phyloP scores from a whole-genome alignment of 2,888 invertebrate species.

The Lathronympha strigana region DNA sequence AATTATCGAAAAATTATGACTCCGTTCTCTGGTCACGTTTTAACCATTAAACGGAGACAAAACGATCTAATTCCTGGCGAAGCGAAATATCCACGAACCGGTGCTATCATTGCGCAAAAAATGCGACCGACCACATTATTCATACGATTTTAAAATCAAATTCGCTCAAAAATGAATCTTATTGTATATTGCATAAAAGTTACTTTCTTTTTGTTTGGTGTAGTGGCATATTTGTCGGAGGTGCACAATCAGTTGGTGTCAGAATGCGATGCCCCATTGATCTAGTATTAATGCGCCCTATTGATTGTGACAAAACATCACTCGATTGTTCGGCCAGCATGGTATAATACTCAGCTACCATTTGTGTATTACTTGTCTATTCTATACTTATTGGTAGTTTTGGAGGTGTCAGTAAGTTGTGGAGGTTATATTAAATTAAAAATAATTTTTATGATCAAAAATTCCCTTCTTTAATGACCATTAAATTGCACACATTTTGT shows the following conservation, averaged over 20 bases:
- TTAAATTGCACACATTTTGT: no score
- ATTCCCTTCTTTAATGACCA: no score
- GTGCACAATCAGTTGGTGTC: constrained; percentile 58
- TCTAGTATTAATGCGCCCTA: constrained; percentile 78
- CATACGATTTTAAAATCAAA: constrained; percentile 44
- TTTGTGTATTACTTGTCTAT: constrained; percentile 60
- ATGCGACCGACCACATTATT: constrained; percentile 52
- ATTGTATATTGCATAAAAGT: constrained; percentile 43
- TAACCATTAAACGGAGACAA: constrained; percentile 81
- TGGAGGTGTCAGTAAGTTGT: not conserved
- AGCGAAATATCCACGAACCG: constrained; percentile 79
- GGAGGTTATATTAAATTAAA: not conserved
- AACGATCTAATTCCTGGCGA: constrained; percentile 79
- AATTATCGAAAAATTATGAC: constrained; percentile 76
- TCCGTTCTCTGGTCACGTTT: constrained; percentile 78
- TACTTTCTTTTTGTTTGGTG: constrained; percentile 36
- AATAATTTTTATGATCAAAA: not conserved
- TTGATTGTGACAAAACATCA: constrained; percentile 74
- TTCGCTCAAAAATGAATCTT: constrained; percentile 47
- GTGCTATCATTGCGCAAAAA: constrained; percentile 83
- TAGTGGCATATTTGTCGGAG: constrained; percentile 47
- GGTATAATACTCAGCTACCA: constrained; percentile 69
- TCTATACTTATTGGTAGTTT: constrained; percentile 43
- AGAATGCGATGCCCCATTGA: constrained; percentile 71
- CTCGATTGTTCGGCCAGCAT: constrained; percentile 76